Base-by-base conservation (phyloP, 1,140 invertebrate genomes). In the Aphelinus atriplicis region DNA sequence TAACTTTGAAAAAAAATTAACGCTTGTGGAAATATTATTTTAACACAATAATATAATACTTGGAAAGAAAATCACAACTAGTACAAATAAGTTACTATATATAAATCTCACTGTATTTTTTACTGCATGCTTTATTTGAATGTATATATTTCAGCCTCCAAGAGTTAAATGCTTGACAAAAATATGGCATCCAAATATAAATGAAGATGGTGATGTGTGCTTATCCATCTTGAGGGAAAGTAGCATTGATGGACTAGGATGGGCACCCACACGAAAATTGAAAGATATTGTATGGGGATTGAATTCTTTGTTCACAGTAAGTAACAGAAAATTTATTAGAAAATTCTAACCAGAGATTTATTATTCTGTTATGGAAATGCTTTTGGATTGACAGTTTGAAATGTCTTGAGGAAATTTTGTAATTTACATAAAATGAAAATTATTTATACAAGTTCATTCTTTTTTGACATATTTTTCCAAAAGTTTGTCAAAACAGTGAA, bases 251-350 rank as follows among this genome's bases (percentile, higher is more conserved):
- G 95, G 95, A 76, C 91, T 97, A 83, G 96, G 96, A 45, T 98
- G 97, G 97, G 95, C 96, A 47, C 97, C 97, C 1, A 98, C 96
- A 10, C 89, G 97, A 79, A 92, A 93, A 86, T 88, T 98, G 7
- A 97, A 97, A 86, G 97, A 98, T 90, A 94, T 98, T 76, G 92
- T 97, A n/a, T 97, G 96, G 95, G 97, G 97, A 46, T 88, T 98
- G 60, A 96, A 96, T 90, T 95, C 95, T 71, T 89, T 98, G 80
- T 98, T 98, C 89, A 96, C 95, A 67, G 95, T 96, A 90, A 91
- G 93, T 90, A 56, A 26, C 26, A 26, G 26, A 26, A 26, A 26
- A 26, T 26, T 26, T 26, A 26, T 26, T 26, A 26, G 10, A 55
- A 7, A 26, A 26, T 26, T 26, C 26, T 26, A 26, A 26, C 26